Conservation (phyloP, 1,140 invertebrate species). For the Mylabris phalerata region DNA sequence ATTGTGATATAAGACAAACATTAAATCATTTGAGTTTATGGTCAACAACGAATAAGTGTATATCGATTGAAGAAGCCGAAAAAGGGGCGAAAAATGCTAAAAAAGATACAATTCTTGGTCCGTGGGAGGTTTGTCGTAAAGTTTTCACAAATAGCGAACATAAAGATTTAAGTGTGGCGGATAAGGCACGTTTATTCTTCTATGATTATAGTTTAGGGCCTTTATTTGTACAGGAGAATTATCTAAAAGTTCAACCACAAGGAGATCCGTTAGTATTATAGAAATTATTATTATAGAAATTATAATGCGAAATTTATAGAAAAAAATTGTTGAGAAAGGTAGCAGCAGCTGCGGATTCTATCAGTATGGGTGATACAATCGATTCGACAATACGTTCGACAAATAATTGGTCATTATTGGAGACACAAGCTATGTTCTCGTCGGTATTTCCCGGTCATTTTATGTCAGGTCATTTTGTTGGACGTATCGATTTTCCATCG, state of each 20-base stretch:
- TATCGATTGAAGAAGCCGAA: slow-evolving; percentile 45
- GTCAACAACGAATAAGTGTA: slow-evolving; percentile 51
- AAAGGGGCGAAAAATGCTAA: slow-evolving; percentile 51
- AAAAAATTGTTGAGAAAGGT: slow-evolving; percentile 40
- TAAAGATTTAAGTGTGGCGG: slow-evolving; percentile 70
- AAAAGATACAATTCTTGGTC: slow-evolving; percentile 84
- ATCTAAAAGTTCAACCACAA: slow-evolving; percentile 65
- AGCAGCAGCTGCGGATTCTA: slow-evolving; percentile 72
- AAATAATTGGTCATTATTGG: slow-evolving; percentile 85
- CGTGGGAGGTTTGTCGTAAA: slow-evolving; percentile 89
- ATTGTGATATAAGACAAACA: slow-evolving; percentile 91
- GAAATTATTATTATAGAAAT: too few relatives aligned
- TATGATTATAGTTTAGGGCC: slow-evolving; percentile 93
- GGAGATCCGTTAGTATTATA: background rate
- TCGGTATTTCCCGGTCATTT: slow-evolving; percentile 84
- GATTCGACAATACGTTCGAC: slow-evolving; percentile 71
- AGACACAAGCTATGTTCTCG: slow-evolving; percentile 84
- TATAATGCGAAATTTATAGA: too few relatives aligned
- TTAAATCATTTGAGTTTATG: slow-evolving; percentile 81
- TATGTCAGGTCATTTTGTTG: slow-evolving; percentile 68
- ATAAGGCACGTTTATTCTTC: slow-evolving; percentile 93
- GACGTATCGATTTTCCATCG: slow-evolving; percentile 81
- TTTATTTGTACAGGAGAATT: slow-evolving; percentile 98
- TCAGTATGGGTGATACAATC: slow-evolving; percentile 80
- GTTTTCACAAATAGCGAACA: slow-evolving; percentile 83